Evolutionary conservation across 2,888 invertebrate genomes (phyloP), one percentile per base, ranked within the genome.

Genomic region (Euplexia lucipara): DNA sequence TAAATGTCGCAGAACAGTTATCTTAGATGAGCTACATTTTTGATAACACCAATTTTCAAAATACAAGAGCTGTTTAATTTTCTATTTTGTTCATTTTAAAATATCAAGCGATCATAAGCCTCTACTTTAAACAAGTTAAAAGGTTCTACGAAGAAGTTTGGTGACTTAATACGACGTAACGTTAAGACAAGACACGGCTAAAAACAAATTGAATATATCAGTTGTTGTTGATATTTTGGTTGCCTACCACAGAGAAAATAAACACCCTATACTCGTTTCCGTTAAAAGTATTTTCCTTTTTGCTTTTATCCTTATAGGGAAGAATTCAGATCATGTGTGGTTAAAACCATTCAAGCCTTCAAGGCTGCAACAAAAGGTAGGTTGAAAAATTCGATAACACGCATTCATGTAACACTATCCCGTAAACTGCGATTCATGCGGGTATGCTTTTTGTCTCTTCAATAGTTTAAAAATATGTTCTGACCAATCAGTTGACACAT

Each of bases 191-290:
- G 54, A 44, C n/a, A 22, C 39, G 37, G 16, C 41, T 54, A 34
- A 42, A 51, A 32, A 20, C 26, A 56, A 59, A 70, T 70, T 58
- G 12, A 70, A 71, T 71, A 59, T 37, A 49, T 65, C 37, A 42
- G 47, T 35, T 49, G 32, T 49, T 63, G 51, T 51, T 42, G 22
- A 51, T 45, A 51, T 65, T 47, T 22, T 41, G 26, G 47, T 58
- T 51, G 16, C 47, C 9, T 45, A 39, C n/a, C 34, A 45, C 2
- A 16, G n/a, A 45, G 12, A 51, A 10, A 58, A 26, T 14, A 30
- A 34, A 45, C 45, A 35, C 35, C 35, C 20, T 20, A 22, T 30
- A 14, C 22, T 30, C 18, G 30, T 41, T 48, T 56, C 16, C 26
- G 56, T 30, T 56, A 34, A 47, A 47, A 64, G 34, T 41, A n/a